Percentiles rank a stretch among this genome's conserved stretches.
Evolutionary conservation across 2,797 vertebrate species (phyloP).

Genomic region (Xiphophorus birchmanni): DNA sequence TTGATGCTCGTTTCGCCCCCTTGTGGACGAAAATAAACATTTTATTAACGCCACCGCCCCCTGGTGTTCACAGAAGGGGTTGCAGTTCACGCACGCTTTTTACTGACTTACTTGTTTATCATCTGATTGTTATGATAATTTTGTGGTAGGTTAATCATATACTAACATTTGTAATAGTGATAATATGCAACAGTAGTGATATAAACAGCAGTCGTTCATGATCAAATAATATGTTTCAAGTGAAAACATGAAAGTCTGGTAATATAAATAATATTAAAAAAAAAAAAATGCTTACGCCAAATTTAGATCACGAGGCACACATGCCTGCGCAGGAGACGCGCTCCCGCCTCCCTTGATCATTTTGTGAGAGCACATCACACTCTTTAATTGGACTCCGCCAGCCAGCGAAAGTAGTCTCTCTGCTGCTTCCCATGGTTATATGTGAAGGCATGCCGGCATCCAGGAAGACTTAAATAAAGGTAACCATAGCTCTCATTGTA

Average conservation of each 20-base stretch:
- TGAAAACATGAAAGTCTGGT: background rate
- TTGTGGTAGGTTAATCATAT: background rate
- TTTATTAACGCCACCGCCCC: background rate
- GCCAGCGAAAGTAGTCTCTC: constrained; percentile 17
- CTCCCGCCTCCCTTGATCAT: constrained; percentile 17
- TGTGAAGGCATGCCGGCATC: constrained; percentile 21
- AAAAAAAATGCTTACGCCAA: background rate
- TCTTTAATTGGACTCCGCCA: constrained; percentile 57
- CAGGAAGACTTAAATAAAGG: constrained; percentile 48
- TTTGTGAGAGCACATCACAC: constrained; percentile 20
- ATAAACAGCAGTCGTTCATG: background rate
- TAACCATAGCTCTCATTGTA: constrained; percentile 28
- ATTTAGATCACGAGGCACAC: constrained; percentile 19
- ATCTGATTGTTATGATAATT: background rate
- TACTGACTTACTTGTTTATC: background rate
- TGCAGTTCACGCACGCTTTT: background rate
- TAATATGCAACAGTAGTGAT: background rate
- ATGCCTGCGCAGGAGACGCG: constrained; percentile 42
- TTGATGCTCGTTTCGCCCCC: constrained; percentile 24
- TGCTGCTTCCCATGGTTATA: constrained; percentile 43
- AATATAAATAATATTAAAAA: constrained; percentile 1
- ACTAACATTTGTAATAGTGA: background rate
- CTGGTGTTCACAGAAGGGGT: constrained; percentile 5
- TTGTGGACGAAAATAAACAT: background rate
- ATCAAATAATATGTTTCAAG: background rate